Base-by-base conservation (phyloP, 2,888 invertebrate species). In the Netelia fuscicornis region DNA sequence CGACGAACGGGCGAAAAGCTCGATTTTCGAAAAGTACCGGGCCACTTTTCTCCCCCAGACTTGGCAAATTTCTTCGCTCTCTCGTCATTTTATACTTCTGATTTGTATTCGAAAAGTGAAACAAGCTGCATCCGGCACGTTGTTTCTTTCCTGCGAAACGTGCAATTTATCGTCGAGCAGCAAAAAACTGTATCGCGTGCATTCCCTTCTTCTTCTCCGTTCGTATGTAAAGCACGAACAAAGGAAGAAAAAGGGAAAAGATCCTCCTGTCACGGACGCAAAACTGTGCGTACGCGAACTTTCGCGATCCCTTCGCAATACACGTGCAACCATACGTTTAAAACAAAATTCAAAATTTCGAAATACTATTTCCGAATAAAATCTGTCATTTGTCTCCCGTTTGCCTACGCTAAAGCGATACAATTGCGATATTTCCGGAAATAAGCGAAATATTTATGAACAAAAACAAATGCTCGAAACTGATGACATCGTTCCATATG, bases 51-150 rank as follows among this genome's bases (percentile, higher is more conserved):
- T 48, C 2, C 11, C 48, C 10, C 44, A 48, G 48, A 1, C 11
- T 48, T 48, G 48, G 6, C 11, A 13, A 11, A 11, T 48, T 48
- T 48, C 56, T 71, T 71, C 56, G 5, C 37, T 2, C 5, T 17
- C 58, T 58, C 48, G 37, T 20, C 58, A 30, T 17, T n/a, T 30
- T 30, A 5, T 5, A 30, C 37, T 17, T 23, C 17, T 30, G 11
- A 20, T 71, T 71, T 58, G 58, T 71, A 71, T 58, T 71, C 56
- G 11, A 58, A 30, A 37, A 48, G 25, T 52, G 52, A 68, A 13
- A 44, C 23, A 30, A 48, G 8, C 13, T 13, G 48, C 20, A 48
- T 11, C 48, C 13, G 48, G 2, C 11, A 48, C 44, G 52, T 25
- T 25, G 68, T 11, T 48, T 68, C 68, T 11, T 48, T 52, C 68